Base-by-base conservation (phyloP, 2,113 vertebrate genomes). In the Aphyosemion australe region DNA sequence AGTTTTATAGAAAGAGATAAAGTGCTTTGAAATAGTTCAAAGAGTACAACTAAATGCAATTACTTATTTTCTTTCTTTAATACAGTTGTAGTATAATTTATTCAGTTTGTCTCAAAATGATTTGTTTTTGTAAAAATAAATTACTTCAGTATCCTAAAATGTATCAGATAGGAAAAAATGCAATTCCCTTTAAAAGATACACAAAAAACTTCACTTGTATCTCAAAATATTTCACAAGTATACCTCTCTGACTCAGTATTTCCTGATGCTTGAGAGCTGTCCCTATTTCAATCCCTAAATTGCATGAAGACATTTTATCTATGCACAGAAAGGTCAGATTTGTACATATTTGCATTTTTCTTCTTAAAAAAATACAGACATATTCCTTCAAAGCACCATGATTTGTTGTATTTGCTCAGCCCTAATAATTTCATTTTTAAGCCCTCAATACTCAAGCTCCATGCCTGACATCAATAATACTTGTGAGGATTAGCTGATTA, bases 141-240 rank as follows among this genome's bases (percentile, higher is more conserved):
- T 42, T 4, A 13, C 41, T 12, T 42, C 12, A 42, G 11, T 39
- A 12, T 39, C 34, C 34, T 37, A 8, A 41, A 42, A 11, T 42
- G 9, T 4, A 12, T 1, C 3, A 11, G 41, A 12, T 42, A 11
- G 9, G 11, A 42, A 42, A 42, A 42, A 42, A 42, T 11, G 12
- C 10, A 42, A 42, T 12, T 42, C 3, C 12, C 41, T 42, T 42
- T 42, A 4, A 42, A 42, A 12, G 26, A 26, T 26, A 13, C 41
- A 51, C n/a, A 14, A 2, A n/a, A 6, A 55, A 26, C 21, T 34
- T 74, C 37, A 21, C 62, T 72, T 49, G 11, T 21, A n/a, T 32
- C 1, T 18, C 26, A 43, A 16, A 1, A 51, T 15, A 10, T 43
- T 51, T 47, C 10, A 39, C 63, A 34, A 78, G 48, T n/a, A 34